phyloP scores from a whole-genome alignment of 2,888 invertebrate genomes.

The Hymenopus coronatus region DNA sequence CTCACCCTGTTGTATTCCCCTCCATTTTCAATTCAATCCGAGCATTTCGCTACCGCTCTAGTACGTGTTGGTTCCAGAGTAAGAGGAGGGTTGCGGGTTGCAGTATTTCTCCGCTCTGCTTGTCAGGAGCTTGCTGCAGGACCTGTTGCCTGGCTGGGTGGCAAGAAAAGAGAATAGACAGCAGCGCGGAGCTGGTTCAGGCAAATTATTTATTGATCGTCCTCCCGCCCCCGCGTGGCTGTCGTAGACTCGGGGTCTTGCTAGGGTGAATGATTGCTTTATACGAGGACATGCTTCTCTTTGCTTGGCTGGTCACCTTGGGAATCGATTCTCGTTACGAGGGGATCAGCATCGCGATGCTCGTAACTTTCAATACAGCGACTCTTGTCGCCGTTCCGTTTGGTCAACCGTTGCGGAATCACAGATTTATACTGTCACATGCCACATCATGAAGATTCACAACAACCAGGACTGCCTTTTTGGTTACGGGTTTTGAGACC shows the following conservation, averaged over 20 bases:
- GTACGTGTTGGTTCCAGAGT: neutral
- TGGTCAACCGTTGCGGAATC: neutral
- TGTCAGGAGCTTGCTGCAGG: neutral
- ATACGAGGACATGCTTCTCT: neutral
- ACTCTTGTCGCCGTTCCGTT: neutral
- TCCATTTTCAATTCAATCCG: neutral
- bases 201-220: constrained; percentile 20
- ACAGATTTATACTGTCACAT: too few relatives aligned
- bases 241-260: neutral
- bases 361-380: neutral
- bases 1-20: neutral
- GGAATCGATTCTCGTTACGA: neutral
- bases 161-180: neutral
- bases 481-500: too few relatives aligned
- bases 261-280: neutral
- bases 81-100: neutral
- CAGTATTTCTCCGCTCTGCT: neutral
- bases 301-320: neutral
- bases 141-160: neutral
- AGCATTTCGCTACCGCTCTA: neutral
- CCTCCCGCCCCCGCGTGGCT: neutral
- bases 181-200: neutral
- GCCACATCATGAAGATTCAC: too few relatives aligned
- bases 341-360: neutral
- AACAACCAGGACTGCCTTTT: too few relatives aligned